These are phyloP conservation scores for Netelia melanura DNA, from an alignment of 2,888 invertebrate genomes.

Conservation along the genomic window DNA sequence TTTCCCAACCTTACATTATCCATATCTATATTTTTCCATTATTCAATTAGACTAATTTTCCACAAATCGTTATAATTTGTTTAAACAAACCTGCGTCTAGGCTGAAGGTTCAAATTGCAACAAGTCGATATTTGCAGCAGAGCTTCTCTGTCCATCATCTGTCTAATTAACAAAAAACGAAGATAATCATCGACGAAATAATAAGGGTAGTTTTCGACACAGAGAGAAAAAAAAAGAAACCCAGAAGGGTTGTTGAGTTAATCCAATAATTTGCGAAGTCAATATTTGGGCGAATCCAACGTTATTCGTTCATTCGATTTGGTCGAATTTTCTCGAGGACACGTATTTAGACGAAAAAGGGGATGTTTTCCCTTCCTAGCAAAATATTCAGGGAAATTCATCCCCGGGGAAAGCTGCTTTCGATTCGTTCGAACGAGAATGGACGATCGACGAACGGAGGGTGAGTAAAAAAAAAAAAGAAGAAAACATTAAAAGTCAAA, in stretches of 20 bases:
- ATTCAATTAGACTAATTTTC: not conserved
- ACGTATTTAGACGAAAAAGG: slow-evolving; percentile 39
- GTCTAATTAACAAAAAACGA: slow-evolving; percentile 57
- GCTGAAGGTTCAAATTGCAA: slow-evolving; percentile 83
- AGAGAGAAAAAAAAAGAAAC: not conserved
- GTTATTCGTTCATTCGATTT: slow-evolving; percentile 40
- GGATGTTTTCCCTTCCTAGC: slow-evolving; percentile 11
- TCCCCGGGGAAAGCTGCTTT: slow-evolving; percentile 55
- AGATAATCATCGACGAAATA: slow-evolving; percentile 6
- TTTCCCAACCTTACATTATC: no score
- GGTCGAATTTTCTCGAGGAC: slow-evolving; percentile 24
- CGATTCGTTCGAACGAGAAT: slow-evolving; percentile 59
- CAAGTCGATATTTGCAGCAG: slow-evolving; percentile 86
- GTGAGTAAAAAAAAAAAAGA: slow-evolving; percentile 1
- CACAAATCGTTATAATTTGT: not conserved
- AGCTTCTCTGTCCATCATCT: slow-evolving; percentile 85
- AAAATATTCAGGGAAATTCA: slow-evolving; percentile 43
- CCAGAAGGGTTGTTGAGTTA: slow-evolving; percentile 62
- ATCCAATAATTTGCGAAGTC: slow-evolving; percentile 58
- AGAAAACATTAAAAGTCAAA: slow-evolving; percentile 37
- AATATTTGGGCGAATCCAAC: slow-evolving; percentile 62
- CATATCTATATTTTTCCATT: slow-evolving; percentile 1
- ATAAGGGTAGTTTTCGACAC: slow-evolving; percentile 15
- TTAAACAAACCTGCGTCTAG: slow-evolving; percentile 74
- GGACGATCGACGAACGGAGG: not conserved